Evolutionary conservation across 2,888 invertebrate species (phyloP).

Genomic region (Nomada lathburiana): DNA sequence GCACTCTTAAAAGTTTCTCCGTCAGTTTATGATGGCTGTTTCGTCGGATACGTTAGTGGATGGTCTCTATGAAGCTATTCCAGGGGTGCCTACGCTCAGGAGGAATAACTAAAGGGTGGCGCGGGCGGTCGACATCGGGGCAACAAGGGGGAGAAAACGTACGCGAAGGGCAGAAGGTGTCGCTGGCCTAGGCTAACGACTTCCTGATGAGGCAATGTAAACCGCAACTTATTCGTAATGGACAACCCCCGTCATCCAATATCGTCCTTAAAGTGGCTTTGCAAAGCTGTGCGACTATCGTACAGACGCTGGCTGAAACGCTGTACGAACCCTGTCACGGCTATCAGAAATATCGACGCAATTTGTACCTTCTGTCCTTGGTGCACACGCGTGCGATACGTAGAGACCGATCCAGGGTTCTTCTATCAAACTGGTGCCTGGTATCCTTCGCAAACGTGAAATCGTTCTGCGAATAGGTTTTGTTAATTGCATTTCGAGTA

Average conservation of each 20-base stretch:
- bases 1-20: conserved; percentile 42
- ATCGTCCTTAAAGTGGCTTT: conserved; percentile 70
- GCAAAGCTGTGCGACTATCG: conserved; percentile 53
- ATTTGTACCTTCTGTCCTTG: conserved; percentile 56
- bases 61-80: conserved; percentile 43
- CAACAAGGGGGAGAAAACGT: conserved; percentile 2
- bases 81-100: conserved; percentile 9
- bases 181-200: conserved; percentile 80
- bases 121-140: conserved; percentile 38
- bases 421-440: too few species aligned
- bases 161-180: conserved; percentile 59
- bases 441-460: too few species aligned
- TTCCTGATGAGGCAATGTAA: conserved; percentile 82
- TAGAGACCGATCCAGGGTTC: background rate
- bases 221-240: conserved; percentile 79
- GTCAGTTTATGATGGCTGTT: conserved; percentile 44
- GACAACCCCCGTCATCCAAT: conserved; percentile 74
- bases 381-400: background rate
- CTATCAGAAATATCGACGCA: conserved; percentile 69
- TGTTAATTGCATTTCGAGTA: too few species aligned
- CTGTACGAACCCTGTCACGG: conserved; percentile 55
- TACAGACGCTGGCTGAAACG: conserved; percentile 42
- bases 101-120: conserved; percentile 58
- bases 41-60: conserved; percentile 40
- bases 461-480: too few species aligned